Evolutionary conservation across 2,113 vertebrate genomes (phyloP).

Genomic region (Bungarus multicinctus): DNA sequence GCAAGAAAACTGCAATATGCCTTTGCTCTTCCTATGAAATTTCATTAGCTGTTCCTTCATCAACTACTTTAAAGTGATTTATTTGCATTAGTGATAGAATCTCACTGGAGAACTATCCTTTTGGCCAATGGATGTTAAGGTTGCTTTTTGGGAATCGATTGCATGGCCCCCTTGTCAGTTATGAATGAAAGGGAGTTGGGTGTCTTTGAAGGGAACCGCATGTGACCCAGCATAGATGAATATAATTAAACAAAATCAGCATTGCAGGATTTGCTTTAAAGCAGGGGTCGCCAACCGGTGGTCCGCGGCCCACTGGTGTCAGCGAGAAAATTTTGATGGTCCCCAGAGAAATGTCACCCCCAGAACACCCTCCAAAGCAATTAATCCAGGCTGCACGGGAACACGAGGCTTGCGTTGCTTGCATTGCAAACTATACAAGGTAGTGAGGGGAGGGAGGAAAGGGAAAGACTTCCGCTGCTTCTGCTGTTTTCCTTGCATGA

Average conservation of each 20-base stretch:
- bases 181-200: not conserved
- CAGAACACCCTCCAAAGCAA: no score
- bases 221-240: not conserved
- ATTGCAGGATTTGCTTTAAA: not conserved
- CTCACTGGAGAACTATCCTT: not conserved
- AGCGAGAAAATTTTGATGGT: no score
- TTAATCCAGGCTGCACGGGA: no score
- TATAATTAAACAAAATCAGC: not conserved
- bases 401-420: no score
- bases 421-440: no score
- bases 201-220: not conserved
- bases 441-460: no score
- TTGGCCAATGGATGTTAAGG: no score
- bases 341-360: no score
- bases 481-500: no score
- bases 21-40: not conserved
- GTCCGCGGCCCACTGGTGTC: no score
- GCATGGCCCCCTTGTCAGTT: not conserved
- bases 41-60: not conserved
- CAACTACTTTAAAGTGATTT: not conserved
- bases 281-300: no score
- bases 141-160: not conserved
- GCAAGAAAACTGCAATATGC: not conserved
- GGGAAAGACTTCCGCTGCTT: no score
- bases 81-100: not conserved